Base-by-base conservation (phyloP, 2,888 invertebrate species). In the Liodrosophila aerea region DNA sequence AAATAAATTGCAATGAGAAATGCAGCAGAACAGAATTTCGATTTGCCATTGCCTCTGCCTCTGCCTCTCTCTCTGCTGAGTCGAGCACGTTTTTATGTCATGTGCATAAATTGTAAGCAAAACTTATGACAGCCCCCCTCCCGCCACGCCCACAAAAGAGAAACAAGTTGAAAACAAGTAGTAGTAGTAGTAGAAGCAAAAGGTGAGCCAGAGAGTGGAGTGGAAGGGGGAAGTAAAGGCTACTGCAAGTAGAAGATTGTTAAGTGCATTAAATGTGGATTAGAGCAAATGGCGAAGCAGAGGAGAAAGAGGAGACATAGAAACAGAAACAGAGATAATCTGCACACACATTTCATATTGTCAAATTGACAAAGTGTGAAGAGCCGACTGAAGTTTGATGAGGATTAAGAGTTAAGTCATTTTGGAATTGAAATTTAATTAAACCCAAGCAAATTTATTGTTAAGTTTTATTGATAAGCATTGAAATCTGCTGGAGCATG, bases 41-140 rank as follows among this genome's bases (percentile, higher is more conserved):
- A 7, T 22, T 49, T 22, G 39, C n/a, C n/a, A n/a, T 36, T 44
- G 12, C 16, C 31, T 18, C 5, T 57, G 8, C 33, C 15, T 13
- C 7, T 18, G 40, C 53, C 27, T 51, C 43, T 59, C 7, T 47
- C 46, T 49, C 40, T 43, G 31, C 39, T n/a, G 22, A 2, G 22
- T 5, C 5, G 62, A 40, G 71, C 81, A 82, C 85, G 81, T 85
- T 81, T 81, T 76, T 73, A 69, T 81, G 85, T 76, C 81, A 81
- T 81, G 83, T 82, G 82, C 68, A 71, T 74, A 76, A 83, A 80
- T 70, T 70, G 60, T 45, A 63, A 67, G 57, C 58, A 63, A 78
- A 76, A 67, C 62, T 63, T 60, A 40, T 60, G 64, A 46, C 64
- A 64, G 47, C 41, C 39, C 5, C 12, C 16, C 1, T 11, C 13